Evolutionary conservation across 2,888 invertebrate species (phyloP).

Genomic region (Chloroclystis v-ata): DNA sequence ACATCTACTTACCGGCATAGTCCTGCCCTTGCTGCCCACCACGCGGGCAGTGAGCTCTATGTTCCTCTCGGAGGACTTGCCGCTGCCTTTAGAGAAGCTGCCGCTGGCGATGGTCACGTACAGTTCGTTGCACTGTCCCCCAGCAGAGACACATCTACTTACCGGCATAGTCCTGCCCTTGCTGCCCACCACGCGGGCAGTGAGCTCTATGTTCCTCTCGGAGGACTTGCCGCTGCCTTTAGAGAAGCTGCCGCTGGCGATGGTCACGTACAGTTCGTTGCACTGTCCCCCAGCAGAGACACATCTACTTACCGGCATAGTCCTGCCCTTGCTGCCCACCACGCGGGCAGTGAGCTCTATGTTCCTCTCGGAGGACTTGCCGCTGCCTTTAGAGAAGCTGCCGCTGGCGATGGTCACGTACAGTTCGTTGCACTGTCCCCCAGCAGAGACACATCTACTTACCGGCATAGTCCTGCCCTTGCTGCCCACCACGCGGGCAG

Average conservation of each 20-base stretch:
- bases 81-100: slow-evolving; percentile 90
- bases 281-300: too few species aligned
- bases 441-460: too few species aligned
- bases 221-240: slow-evolving; percentile 89
- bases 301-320: background rate
- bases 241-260: slow-evolving; percentile 90
- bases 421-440: background rate
- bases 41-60: slow-evolving; percentile 93
- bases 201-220: slow-evolving; percentile 96
- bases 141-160: slow-evolving; percentile 95
- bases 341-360: background rate
- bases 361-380: background rate
- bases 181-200: slow-evolving; percentile 90
- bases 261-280: slow-evolving; percentile 95
- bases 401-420: background rate
- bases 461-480: too few species aligned
- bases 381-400: background rate
- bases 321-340: background rate
- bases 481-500: too few species aligned
- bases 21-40: slow-evolving; percentile 87
- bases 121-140: slow-evolving; percentile 96
- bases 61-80: slow-evolving; percentile 92
- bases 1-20: too few species aligned
- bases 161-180: slow-evolving; percentile 83
- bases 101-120: slow-evolving; percentile 92